A percentile compares a stretch with the other conserved stretches of the same genome.
Evolutionary conservation across 2,113 vertebrate genomes (phyloP).

Genomic region (Corvus cornix): DNA sequence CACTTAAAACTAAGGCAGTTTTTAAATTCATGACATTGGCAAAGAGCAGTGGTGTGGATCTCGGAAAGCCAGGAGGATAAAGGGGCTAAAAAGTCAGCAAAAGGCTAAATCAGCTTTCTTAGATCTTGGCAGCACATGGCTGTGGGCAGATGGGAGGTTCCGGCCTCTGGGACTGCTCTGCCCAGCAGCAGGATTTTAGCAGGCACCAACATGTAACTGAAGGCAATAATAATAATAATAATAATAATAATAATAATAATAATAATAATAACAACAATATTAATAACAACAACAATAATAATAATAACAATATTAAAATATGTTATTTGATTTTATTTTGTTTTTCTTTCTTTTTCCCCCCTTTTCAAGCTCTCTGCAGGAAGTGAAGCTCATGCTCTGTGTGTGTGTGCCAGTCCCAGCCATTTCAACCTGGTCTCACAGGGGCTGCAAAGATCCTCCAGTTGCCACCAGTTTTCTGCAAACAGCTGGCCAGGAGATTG

Average conservation of each 20-base stretch:
- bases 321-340: neutral
- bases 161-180: neutral
- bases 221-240: neutral
- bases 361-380: neutral
- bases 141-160: neutral
- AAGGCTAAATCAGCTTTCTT: constrained; percentile 28
- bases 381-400: neutral
- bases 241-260: neutral
- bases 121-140: neutral
- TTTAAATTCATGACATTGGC: neutral
- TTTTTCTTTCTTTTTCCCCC: rapidly evolving
- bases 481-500: neutral
- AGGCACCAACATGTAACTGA: neutral
- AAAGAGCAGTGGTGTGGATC: neutral
- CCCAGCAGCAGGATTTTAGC: neutral
- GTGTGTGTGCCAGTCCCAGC: neutral
- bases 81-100: constrained; percentile 7
- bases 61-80: neutral
- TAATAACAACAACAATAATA: neutral
- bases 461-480: neutral
- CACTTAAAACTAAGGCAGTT: neutral
- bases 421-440: neutral
- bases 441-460: neutral
- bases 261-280: neutral
- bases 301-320: neutral